Evolutionary conservation across 1,140 invertebrate species (phyloP).

Genomic region (Colletes latitarsis): DNA sequence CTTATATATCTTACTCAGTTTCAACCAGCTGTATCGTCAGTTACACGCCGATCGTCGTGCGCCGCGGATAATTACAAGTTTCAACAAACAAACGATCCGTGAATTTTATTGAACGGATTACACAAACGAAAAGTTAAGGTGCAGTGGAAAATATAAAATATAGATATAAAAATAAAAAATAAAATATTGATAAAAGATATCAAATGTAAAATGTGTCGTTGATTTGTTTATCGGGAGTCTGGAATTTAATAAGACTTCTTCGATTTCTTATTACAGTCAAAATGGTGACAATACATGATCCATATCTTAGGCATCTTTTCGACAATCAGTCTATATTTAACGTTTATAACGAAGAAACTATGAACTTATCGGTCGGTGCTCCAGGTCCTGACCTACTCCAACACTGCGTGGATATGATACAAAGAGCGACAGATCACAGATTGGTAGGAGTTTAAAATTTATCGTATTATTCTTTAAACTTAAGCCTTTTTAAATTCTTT

Average conservation of each 20-base stretch:
- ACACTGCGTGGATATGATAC: conserved; percentile 78
- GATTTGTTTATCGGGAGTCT: too few relatives aligned
- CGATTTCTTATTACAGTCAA: background rate
- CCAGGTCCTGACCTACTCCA: conserved; percentile 82
- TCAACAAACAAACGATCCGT: too few relatives aligned
- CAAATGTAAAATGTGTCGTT: too few relatives aligned
- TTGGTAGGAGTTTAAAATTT: conserved; percentile 72
- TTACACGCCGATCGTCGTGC: background rate
- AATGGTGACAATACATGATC: conserved; percentile 66
- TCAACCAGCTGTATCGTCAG: background rate
- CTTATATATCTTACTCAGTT: too few relatives aligned
- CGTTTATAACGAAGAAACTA: conserved; percentile 79
- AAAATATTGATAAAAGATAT: too few relatives aligned
- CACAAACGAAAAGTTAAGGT: background rate
- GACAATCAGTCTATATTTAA: conserved; percentile 78
- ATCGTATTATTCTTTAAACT: background rate
- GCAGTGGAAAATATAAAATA: background rate
- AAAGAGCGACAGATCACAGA: conserved; percentile 79
- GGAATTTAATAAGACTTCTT: background rate
- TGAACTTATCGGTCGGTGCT: conserved; percentile 82
- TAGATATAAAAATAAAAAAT: too few relatives aligned
- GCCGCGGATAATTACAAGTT: background rate
- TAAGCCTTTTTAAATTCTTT: background rate
- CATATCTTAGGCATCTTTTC: conserved; percentile 79
- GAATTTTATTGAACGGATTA: background rate